These are phyloP conservation scores for Capricornis sumatraensis DNA, from an alignment of 2,113 vertebrate species.

Conservation along the genomic window DNA sequence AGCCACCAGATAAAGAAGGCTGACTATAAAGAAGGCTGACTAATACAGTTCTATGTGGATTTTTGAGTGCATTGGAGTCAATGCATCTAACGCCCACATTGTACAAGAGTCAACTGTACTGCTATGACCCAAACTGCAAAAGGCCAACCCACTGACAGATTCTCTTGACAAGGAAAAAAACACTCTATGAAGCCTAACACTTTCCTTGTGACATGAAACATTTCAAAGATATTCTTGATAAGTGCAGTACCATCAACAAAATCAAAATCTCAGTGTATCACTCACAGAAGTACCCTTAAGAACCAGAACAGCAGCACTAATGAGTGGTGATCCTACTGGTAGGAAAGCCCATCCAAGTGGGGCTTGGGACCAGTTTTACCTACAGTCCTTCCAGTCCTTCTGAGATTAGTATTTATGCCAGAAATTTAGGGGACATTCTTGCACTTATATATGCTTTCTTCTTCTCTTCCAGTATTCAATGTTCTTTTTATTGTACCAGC, in stretches of 20 bases:
- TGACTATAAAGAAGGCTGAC: background rate
- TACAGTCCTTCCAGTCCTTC: background rate
- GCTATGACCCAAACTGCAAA: background rate
- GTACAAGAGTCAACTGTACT: background rate
- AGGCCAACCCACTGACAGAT: background rate
- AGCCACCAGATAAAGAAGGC: background rate
- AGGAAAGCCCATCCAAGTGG: background rate
- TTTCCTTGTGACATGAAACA: background rate
- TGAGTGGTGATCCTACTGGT: background rate
- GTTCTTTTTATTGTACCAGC: background rate
- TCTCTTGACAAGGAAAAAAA: background rate
- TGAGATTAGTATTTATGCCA: background rate
- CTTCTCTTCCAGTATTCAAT: background rate
- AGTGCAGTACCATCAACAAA: background rate
- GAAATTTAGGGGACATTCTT: background rate
- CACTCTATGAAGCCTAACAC: background rate
- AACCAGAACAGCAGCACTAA: background rate
- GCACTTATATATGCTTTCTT: background rate
- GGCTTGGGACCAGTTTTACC: background rate
- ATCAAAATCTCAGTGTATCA: background rate
- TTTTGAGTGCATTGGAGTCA: background rate
- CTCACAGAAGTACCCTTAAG: background rate
- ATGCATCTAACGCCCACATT: background rate
- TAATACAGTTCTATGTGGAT: background rate
- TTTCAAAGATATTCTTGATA: background rate